These are phyloP conservation scores for Apoda limacodes DNA, from an alignment of 2,888 invertebrate genomes.

Conservation along the genomic window DNA sequence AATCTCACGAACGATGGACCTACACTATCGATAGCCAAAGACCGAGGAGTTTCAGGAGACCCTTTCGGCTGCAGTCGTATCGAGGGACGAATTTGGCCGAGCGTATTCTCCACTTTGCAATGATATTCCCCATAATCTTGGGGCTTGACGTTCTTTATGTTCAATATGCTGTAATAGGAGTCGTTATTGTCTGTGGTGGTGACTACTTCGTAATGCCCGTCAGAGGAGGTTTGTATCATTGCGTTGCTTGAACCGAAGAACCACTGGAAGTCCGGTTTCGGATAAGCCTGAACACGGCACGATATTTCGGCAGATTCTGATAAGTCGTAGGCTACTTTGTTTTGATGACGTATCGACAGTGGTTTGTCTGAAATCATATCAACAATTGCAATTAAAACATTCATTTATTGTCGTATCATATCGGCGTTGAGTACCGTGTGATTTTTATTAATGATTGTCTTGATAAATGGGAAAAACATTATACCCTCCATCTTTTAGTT, in stretches of 20 bases:
- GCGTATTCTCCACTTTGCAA: slow-evolving; percentile 86
- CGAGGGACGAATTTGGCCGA: slow-evolving; percentile 81
- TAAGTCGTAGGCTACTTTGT: slow-evolving; percentile 89
- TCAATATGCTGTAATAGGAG: slow-evolving; percentile 83
- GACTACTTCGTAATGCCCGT: slow-evolving; percentile 88
- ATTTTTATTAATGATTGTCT: no score
- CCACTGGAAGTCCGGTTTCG: slow-evolving; percentile 94
- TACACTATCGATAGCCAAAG: slow-evolving; percentile 77
- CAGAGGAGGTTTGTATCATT: slow-evolving; percentile 81
- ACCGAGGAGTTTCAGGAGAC: slow-evolving; percentile 85
- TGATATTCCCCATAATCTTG: slow-evolving; percentile 93
- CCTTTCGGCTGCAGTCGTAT: slow-evolving; percentile 89
- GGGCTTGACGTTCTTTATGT: slow-evolving; percentile 78
- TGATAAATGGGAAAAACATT: no score
- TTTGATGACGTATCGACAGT: slow-evolving; percentile 85
- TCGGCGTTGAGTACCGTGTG: no score
- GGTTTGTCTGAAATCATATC: slow-evolving; percentile 79
- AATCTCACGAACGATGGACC: slow-evolving; percentile 85
- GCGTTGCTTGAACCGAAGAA: slow-evolving; percentile 81
- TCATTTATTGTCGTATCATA: not conserved
- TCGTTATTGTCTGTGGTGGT: slow-evolving; percentile 87
- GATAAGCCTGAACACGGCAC: slow-evolving; percentile 92
- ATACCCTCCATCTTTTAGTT: no score
- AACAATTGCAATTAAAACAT: slow-evolving; percentile 4
- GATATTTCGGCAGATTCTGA: slow-evolving; percentile 87